Conservation (phyloP, 64 coral and sea anemone genomes). For the Astreopora myriophthalma region DNA sequence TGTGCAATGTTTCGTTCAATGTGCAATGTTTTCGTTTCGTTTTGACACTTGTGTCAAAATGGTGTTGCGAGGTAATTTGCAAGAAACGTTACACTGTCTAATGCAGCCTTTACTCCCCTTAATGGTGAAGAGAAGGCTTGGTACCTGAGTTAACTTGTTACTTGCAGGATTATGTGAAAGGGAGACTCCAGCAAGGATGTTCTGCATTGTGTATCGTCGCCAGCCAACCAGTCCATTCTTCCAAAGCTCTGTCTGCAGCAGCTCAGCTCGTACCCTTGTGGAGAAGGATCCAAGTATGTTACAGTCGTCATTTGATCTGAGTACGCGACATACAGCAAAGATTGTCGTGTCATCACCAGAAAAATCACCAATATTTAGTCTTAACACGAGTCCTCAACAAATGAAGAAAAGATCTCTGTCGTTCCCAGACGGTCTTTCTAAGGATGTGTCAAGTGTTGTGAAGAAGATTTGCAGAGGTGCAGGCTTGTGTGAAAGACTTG, state of each 20-base stretch:
- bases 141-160: not conserved
- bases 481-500: not conserved
- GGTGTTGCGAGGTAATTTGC: no score
- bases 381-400: not conserved
- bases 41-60: no score
- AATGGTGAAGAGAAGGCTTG: no score
- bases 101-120: no score
- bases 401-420: not conserved
- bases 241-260: not conserved
- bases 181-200: constrained; percentile 23
- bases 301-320: not conserved
- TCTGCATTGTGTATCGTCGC: constrained; percentile 53
- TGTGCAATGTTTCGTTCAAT: no score
- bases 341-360: constrained; percentile 13
- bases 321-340: not conserved
- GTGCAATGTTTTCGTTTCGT: no score
- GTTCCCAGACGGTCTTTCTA: not conserved
- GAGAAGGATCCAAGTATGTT: not conserved
- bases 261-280: not conserved
- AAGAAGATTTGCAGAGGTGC: not conserved
- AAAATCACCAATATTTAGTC: not conserved
- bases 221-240: not conserved
- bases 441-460: not conserved
- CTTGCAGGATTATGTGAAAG: constrained; percentile 33
- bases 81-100: no score